These are phyloP conservation scores for Phyllopteryx taeniolatus DNA, from an alignment of 2,113 vertebrate genomes.

Conservation along the genomic window DNA sequence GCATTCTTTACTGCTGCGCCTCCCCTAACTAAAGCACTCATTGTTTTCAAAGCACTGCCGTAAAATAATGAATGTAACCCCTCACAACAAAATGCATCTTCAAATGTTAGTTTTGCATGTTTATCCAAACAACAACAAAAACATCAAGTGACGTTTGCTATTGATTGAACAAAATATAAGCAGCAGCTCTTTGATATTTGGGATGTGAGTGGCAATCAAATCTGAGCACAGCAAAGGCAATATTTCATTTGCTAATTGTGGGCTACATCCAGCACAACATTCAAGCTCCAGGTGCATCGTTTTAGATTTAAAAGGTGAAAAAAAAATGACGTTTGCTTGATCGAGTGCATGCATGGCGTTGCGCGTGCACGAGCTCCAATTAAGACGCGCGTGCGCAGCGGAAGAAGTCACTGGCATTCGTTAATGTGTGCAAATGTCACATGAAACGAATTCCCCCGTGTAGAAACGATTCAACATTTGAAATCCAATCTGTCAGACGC, in stretches of 20 bases:
- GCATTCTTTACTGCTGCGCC: neutral
- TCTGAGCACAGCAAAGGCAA: too few relatives aligned
- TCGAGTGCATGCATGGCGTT: neutral
- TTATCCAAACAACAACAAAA: neutral
- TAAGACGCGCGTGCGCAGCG: neutral
- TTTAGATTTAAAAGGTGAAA: neutral
- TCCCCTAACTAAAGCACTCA: neutral
- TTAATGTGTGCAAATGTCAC: neutral
- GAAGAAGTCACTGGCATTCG: neutral
- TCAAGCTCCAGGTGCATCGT: neutral
- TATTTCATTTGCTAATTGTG: neutral
- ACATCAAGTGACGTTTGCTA: too few relatives aligned
- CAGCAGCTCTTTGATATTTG: too few relatives aligned
- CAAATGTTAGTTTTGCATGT: neutral
- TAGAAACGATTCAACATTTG: neutral
- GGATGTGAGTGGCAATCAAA: too few relatives aligned
- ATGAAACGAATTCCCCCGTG: neutral
- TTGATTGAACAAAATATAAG: too few relatives aligned
- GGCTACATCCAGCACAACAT: neutral
- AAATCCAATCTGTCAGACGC: neutral
- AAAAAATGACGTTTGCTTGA: neutral
- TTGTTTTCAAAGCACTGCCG: neutral
- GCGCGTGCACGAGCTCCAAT: slow-evolving; percentile 1
- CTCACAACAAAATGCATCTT: neutral
- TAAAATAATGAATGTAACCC: neutral